phyloP scores from a whole-genome alignment of 2,113 vertebrate genomes.

The Tylochromis polylepis region DNA sequence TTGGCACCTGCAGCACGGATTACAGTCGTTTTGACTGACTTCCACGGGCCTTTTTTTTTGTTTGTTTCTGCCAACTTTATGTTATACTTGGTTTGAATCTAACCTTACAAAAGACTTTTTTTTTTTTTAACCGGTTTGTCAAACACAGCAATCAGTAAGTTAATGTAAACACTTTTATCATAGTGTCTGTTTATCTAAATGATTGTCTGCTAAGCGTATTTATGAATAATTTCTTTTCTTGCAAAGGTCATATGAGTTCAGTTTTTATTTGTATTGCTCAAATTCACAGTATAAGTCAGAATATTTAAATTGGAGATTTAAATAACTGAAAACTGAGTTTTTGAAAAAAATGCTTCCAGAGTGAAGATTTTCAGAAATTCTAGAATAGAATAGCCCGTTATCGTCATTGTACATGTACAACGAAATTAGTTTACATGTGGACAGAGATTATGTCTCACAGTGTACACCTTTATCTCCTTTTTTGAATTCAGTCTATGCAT shows the following conservation, averaged over 20 bases:
- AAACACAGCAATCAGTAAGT: not conserved
- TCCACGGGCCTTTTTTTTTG: not conserved
- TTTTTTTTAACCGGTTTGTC: not conserved
- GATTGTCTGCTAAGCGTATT: not conserved
- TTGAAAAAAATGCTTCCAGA: not conserved
- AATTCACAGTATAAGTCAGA: not conserved
- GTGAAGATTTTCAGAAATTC: not conserved
- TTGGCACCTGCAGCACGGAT: not conserved
- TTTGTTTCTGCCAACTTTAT: not conserved
- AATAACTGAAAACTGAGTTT: not conserved
- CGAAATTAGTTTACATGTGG: not conserved
- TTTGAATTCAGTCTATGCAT: not conserved
- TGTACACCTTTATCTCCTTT: not conserved
- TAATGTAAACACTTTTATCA: not conserved
- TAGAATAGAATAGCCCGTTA: not conserved
- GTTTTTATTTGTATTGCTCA: not conserved
- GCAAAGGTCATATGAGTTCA: not conserved
- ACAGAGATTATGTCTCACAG: not conserved
- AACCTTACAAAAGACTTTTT: not conserved
- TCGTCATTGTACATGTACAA: not conserved
- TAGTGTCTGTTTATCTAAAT: not conserved
- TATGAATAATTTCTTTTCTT: not conserved
- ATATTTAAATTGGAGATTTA: not conserved
- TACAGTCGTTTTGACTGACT: not conserved
- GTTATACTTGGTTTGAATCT: not conserved